These are phyloP conservation scores for Tadarida brasiliensis DNA, from an alignment of 2,797 vertebrate genomes.

Conservation along the genomic window DNA sequence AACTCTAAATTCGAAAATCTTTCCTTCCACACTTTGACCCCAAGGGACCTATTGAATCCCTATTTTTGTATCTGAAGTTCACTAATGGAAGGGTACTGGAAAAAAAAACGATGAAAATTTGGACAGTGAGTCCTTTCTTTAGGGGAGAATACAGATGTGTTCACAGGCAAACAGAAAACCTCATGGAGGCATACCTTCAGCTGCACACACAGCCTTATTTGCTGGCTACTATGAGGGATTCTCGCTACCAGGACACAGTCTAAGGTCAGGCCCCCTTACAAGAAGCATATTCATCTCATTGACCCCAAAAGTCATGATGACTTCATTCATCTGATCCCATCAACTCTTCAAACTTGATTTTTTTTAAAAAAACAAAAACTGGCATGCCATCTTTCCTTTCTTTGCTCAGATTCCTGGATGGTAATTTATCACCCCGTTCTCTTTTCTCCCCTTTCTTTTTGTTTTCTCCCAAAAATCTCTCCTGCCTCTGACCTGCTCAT, in stretches of 20 bases:
- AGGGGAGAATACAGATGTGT: neutral
- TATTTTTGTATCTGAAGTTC: slow-evolving; percentile 35
- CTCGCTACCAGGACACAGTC: neutral
- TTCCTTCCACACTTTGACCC: neutral
- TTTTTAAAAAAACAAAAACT: neutral
- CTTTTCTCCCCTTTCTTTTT: neutral
- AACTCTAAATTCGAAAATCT: slow-evolving; percentile 9
- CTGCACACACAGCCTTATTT: neutral
- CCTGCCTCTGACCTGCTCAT: neutral
- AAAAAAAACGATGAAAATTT: neutral
- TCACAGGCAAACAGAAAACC: neutral
- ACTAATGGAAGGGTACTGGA: neutral
- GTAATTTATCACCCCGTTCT: neutral
- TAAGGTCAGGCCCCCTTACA: neutral
- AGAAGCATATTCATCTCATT: neutral
- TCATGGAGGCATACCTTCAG: neutral
- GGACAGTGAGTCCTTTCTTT: neutral
- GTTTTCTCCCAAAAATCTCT: neutral
- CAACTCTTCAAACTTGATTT: neutral
- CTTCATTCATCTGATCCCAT: neutral
- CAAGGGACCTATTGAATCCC: neutral
- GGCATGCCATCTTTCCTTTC: neutral
- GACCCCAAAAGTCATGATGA: neutral
- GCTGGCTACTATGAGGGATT: neutral
- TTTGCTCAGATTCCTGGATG: neutral